Evolutionary conservation across 2,888 invertebrate species (phyloP), one percentile per base, ranked within the genome.

Genomic region (Mimachlamys varia): DNA sequence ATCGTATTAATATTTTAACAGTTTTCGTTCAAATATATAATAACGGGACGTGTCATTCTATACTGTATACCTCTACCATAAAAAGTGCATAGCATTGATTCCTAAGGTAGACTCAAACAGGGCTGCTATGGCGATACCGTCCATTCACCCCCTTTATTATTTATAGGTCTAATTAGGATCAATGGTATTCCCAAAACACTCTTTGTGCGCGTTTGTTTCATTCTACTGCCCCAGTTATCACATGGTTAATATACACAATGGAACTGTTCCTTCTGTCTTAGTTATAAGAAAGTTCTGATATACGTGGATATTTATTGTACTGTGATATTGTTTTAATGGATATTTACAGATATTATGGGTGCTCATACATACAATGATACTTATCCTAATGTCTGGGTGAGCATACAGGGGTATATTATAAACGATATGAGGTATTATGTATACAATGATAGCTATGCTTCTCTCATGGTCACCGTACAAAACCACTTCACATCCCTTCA

Each of bases 151-250:
- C 33, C 76, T 76, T 76, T 33, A 76, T 76, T 76, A 76, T 76
- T 76, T 76, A 76, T 76, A 7, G 76, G 33, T 76, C 76, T 76
- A 76, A 76, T 76, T 76, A 76, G 76, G 27, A 76, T 33, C 76
- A 27, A 33, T 76, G 27, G 19, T 76, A 33, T 76, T 76, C 33
- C 76, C 33, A 76, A 76, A 76, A 76, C 76, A 27, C 76, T 27
- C 27, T 7, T 0, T 76, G 27, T 76, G 33, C n/a, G 44, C n/a
- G 7, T 22, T 76, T 76, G 27, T 76, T 76, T 33, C 10, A 76
- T 33, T 76, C 76, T 76, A 27, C 76, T 33, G 76, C 17, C 33
- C 76, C 76, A 76, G 33, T 27, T 76, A 15, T 76, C 76, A 58
- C 19, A n/a, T 19, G 1, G 58, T 7, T 58, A 0, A 4, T n/a